Percentiles rank a stretch among this genome's conserved stretches.
Conservation (phyloP, 37 sponge, comb jelly and placozoan genomes). For the Aplysina aerophoba region DNA sequence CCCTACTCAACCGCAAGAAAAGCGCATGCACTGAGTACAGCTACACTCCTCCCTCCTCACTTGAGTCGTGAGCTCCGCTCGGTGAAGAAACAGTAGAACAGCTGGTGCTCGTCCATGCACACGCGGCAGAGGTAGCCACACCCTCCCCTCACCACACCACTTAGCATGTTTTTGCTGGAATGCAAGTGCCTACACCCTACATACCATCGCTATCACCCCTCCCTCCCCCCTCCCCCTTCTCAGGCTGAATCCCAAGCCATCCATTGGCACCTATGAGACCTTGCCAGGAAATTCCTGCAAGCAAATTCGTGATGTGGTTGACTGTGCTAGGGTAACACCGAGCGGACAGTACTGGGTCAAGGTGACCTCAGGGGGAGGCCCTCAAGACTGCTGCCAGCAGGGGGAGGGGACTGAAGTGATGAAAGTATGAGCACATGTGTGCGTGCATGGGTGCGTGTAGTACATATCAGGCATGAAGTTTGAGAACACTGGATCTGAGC, state of each 20-base stretch:
- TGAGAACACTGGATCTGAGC: too few relatives aligned
- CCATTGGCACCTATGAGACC: slow-evolving; percentile 73
- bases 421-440: too few relatives aligned
- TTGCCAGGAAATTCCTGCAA: slow-evolving; percentile 76
- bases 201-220: slow-evolving; percentile 64
- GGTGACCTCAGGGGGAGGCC: too few relatives aligned
- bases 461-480: too few relatives aligned
- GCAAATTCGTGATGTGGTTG: slow-evolving; percentile 87
- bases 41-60: slow-evolving; percentile 37
- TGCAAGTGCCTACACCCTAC: too few relatives aligned
- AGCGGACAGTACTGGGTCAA: not conserved
- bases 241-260: too few relatives aligned
- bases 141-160: slow-evolving; percentile 77
- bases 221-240: not conserved
- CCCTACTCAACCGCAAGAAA: not conserved
- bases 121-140: slow-evolving; percentile 90
- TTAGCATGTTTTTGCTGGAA: too few relatives aligned
- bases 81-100: slow-evolving; percentile 90
- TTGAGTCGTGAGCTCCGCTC: slow-evolving; percentile 65
- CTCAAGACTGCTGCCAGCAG: too few relatives aligned
- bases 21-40: not conserved
- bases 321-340: not conserved
- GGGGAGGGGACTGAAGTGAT: too few relatives aligned
- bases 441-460: too few relatives aligned
- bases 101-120: slow-evolving; percentile 94